Evolutionary conservation across 2,113 vertebrate species (phyloP).

Genomic region (Plecturocebus donacophilus): DNA sequence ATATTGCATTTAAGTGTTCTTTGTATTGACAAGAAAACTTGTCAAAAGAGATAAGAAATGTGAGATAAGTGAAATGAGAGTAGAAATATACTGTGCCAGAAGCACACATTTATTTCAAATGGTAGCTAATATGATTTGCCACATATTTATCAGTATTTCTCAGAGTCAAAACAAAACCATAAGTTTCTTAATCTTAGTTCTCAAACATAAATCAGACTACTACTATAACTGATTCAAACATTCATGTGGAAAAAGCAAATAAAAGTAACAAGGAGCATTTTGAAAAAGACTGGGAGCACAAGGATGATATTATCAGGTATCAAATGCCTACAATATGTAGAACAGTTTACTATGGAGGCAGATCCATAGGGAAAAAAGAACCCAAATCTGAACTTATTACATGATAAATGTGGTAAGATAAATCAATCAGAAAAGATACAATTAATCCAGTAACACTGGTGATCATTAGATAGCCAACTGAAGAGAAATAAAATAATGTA

Average conservation of each 20-base stretch:
- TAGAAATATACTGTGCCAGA: neutral
- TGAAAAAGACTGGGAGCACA: neutral
- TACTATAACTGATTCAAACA: neutral
- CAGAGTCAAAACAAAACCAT: neutral
- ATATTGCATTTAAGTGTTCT: neutral
- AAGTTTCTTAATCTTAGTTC: neutral
- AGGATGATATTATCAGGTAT: neutral
- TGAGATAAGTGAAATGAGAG: neutral
- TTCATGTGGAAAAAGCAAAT: neutral
- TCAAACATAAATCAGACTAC: neutral
- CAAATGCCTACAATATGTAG: neutral
- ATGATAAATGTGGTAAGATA: neutral
- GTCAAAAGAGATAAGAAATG: neutral
- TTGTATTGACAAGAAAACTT: neutral
- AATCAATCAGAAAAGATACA: neutral
- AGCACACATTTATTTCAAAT: neutral
- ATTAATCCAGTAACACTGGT: neutral
- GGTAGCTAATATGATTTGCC: neutral
- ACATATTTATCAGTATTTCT: neutral
- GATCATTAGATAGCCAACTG: neutral
- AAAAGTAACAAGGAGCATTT: neutral
- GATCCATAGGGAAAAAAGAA: neutral
- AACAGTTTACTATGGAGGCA: neutral
- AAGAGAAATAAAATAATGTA: neutral
- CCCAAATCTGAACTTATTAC: neutral